phyloP scores from a whole-genome alignment of 2,888 invertebrate species.

The Halictus quadricinctus region DNA sequence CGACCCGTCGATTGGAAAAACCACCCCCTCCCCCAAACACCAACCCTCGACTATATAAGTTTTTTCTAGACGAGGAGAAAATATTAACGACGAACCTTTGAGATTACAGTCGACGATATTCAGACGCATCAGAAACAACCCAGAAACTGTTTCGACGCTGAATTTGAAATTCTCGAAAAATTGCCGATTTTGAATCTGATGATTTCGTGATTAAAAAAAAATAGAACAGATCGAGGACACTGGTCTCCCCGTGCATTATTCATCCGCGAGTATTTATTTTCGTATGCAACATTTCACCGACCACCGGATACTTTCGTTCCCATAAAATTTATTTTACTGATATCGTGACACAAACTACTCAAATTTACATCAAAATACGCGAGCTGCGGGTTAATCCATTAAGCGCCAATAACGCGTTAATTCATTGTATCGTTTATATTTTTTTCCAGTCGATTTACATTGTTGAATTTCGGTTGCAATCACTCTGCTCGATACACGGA shows the following conservation, averaged over 20 bases:
- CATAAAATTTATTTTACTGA: not conserved
- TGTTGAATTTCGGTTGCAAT: not conserved
- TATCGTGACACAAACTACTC: not conserved
- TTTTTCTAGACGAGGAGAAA: not conserved
- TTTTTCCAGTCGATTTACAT: not conserved
- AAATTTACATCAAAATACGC: not conserved
- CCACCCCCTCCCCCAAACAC: not conserved
- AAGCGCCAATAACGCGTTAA: not conserved
- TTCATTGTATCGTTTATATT: not conserved
- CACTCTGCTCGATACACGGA: not conserved
- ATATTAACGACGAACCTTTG: not conserved
- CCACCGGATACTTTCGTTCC: not conserved
- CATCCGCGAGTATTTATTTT: too few relatives aligned
- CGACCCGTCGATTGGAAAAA: not conserved
- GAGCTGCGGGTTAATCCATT: not conserved
- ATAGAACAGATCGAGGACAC: too few relatives aligned
- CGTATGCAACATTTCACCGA: too few relatives aligned
- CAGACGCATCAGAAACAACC: not conserved
- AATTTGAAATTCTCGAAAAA: not conserved
- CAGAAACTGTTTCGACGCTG: not conserved
- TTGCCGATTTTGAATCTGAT: too few relatives aligned
- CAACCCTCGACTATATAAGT: not conserved
- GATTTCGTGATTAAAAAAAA: too few relatives aligned
- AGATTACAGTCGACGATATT: not conserved
- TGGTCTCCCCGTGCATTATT: too few relatives aligned